Base-by-base conservation (phyloP, 2,888 invertebrate genomes). In the Amphipyra tragopoginis region DNA sequence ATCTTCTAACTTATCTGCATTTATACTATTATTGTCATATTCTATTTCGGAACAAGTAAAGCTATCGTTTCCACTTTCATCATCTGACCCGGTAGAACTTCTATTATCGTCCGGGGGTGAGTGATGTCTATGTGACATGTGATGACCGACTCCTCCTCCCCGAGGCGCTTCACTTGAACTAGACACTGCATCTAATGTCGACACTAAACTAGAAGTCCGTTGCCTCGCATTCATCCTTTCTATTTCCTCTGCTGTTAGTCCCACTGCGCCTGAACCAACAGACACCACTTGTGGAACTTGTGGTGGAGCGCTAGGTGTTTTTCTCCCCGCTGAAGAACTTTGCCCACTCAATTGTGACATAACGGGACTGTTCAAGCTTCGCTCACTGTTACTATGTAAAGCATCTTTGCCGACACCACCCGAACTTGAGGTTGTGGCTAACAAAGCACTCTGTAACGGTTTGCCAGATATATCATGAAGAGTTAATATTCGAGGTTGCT, bases 1-100 rank as follows among this genome's bases (percentile, higher is more conserved):
- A 77, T 96, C 96, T 77, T 96, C 96, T 61, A 96, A 95, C 85
- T 98, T 97, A 84, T 97, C 97, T 13, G 97, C 97, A 56, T 96
- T 97, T 69, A 98, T 94, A 82, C 97, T 97, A 83, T 98, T 97
- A 86, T 98, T 98, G 84, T 99, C 99, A 88, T 98, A 99, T 90
- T 99, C 99, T 86, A 99, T 99, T 94, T 99, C 99, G 0, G 99
- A 99, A 93, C 99, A 99, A 10, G 99, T 99, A 93, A 99, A 99
- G 80, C 99, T 99, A 87, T 99, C 99, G 91, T 99, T 98, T 72
- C 97, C 97, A 90, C 99, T 99, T 88, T 99, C 99, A 81, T 98
- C 98, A 9, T 98, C 98, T 8, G 97, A 97, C 3, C 93, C 94
- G 0, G 97, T 97, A 9, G 97, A 97, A 81, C 97, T 96, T 81